Base-by-base conservation (phyloP, 1,140 invertebrate species). In the Gryllus bimaculatus region DNA sequence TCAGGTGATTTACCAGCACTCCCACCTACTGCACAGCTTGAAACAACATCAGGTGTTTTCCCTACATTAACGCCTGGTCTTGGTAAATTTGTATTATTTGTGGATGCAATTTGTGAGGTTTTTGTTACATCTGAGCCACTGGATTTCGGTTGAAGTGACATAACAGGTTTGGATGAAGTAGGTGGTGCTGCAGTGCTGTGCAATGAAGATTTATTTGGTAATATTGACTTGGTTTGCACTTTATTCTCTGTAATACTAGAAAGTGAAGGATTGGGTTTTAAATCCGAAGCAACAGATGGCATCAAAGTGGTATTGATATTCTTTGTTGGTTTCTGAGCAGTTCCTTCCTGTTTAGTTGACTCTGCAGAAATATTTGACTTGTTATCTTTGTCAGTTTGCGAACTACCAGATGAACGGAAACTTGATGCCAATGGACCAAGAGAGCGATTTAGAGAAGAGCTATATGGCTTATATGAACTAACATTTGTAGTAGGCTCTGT, bases 31-130 rank as follows among this genome's bases (percentile, higher is more conserved):
- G 78, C 66, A 83, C 91, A 93, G 82, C 91, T 92, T 0, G 91
- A 92, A 8, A 93, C 91, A 20, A 93, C 82, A 83, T 93, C 92
- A 54, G 76, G 48, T n/a, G 48, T 54, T 20, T 77, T 15, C 18
- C 76, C 76, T 8, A 77, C 47, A 15, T 47, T 48, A n/a, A 12
- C 47, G 48, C 48, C 48, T 8, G 47, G 15, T 10, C 10, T 20
- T 77, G 47, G 20, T 12, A 77, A 48, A n/a, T n/a, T n/a, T 20
- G 18, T 48, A 48, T 48, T 77, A 77, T 77, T 77, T 8, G 21
- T 20, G 13, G 76, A 48, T 7, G 76, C 39, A 4, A 48, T 48
- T 12, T 15, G 76, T 7, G 39, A 12, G 13, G 12, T 47, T 20
- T 77, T 54, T 6, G 76, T 20, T 54, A 47, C 15, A 20, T 20